Evolutionary conservation across 1,140 invertebrate genomes (phyloP).

Genomic region (Drosophila biarmipes): DNA sequence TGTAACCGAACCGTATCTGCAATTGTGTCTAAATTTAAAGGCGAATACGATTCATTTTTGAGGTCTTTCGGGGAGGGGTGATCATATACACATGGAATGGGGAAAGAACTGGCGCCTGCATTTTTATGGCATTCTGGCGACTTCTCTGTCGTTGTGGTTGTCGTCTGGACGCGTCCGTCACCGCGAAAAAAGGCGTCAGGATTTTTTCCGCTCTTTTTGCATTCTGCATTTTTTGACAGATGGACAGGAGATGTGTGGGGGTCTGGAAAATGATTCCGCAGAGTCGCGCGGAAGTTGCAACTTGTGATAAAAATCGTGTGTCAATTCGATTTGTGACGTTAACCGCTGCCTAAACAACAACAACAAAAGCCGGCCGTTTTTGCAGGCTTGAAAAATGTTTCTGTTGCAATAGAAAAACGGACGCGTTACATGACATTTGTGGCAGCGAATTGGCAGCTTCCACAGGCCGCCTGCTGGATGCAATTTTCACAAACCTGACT

Average conservation of each 20-base stretch:
- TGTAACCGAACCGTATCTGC: conserved; percentile 26
- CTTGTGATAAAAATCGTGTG: conserved; percentile 77
- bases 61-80: neutral
- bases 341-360: conserved; percentile 77
- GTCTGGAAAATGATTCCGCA: conserved; percentile 20
- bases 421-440: conserved; percentile 77
- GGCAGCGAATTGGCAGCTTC: conserved; percentile 74
- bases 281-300: conserved; percentile 34
- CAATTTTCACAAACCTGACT: conserved; percentile 46
- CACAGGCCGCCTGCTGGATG: conserved; percentile 31
- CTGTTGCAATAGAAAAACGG: conserved; percentile 76
- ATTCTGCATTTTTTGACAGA: conserved; percentile 69
- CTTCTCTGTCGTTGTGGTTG: conserved; percentile 35
- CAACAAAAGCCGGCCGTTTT: conserved; percentile 45
- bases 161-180: conserved; percentile 69
- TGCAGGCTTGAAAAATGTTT: conserved; percentile 41
- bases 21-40: conserved; percentile 69
- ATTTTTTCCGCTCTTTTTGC: conserved; percentile 53
- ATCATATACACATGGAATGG: neutral
- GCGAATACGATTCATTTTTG: neutral
- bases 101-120: conserved; percentile 56
- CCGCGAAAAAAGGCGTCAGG: conserved; percentile 72
- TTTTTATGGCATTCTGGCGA: conserved; percentile 65
- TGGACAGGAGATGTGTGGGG: conserved; percentile 33
- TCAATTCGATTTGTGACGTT: conserved; percentile 81